phyloP scores from a whole-genome alignment of 1,140 invertebrate species.

The Temnothorax longispinosus region DNA sequence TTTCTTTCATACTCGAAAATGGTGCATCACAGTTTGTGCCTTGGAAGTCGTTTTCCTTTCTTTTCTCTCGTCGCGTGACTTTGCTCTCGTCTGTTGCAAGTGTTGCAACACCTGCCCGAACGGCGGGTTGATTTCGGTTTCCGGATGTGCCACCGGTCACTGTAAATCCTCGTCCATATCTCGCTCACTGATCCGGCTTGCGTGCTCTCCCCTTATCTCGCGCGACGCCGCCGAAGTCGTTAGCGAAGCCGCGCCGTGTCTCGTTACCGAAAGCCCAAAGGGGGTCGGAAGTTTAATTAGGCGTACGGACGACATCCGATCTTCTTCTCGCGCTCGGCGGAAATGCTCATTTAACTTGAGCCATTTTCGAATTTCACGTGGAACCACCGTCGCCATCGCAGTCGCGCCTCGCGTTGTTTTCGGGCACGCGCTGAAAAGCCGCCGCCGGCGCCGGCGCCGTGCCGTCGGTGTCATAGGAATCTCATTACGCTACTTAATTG shows the following conservation, averaged over 20 bases:
- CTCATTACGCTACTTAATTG: conserved; percentile 70
- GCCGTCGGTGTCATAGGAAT: conserved; percentile 53
- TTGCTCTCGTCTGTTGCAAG: not conserved
- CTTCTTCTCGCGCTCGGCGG: conserved; percentile 28
- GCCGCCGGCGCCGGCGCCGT: no score
- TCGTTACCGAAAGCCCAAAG: not conserved
- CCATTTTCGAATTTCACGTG: conserved; percentile 67
- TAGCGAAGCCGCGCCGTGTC: not conserved
- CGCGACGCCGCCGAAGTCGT: not conserved
- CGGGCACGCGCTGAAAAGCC: conserved; percentile 35
- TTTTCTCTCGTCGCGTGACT: not conserved
- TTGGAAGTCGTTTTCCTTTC: not conserved
- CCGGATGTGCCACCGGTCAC: not conserved
- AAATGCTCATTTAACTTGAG: conserved; percentile 74
- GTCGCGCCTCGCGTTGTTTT: not conserved
- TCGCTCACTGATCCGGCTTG: not conserved
- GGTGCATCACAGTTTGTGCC: not conserved
- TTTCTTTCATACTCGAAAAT: not conserved
- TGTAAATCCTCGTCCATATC: not conserved
- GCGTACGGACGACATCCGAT: conserved; percentile 49
- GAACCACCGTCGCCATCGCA: not conserved
- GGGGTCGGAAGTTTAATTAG: conserved; percentile 69
- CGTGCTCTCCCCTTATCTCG: not conserved
- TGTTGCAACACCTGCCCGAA: not conserved
- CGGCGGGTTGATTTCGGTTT: not conserved